Evolutionary conservation across 2,113 vertebrate species (phyloP), one percentile per base, ranked within the genome.

Genomic region (Galeopterus variegatus): DNA sequence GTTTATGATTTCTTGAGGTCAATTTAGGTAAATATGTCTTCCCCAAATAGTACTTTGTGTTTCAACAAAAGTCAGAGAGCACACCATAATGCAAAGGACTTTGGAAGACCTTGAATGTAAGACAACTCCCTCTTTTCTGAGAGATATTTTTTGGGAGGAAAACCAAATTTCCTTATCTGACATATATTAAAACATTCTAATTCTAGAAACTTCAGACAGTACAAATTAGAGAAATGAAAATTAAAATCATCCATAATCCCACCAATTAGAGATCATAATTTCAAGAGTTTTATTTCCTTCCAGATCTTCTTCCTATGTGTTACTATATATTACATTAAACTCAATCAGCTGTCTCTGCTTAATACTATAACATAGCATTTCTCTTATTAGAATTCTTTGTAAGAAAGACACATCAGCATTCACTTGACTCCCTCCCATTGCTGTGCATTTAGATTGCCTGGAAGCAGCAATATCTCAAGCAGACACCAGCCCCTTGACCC

Each of bases 161-260:
- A 67, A 83, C 1, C n/a, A 83, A 77, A 69, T 72, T 81, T 72
- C 24, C 5, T 82, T 62, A 67, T 69, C 8, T 92, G n/a, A 80
- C 33, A 14, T 69, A 11, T 83, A 24, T 62, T 80, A 86, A 93
- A 18, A 75, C 10, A 62, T 10, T 33, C 9, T 93, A 64, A 26
- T 75, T 87, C 81, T 50, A 91, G 28, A 87, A 86, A 64, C 58
- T 41, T 70, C 58, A 56, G 50, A 75, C 14, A 86, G 56, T 21
- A 67, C 3, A 92, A 77, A 94, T 72, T 54, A 72, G 28, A 81
- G 33, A 41, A 31, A 21, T 73, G 48, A 92, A 83, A 92, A 54
- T 72, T 60, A 92, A 90, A 95, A 69, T 65, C 10, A 88, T 24
- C 52, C 54, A 67, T 41, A 83, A 54, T 52, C 10, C 72, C 92